These are phyloP conservation scores for Tupaia chinensis DNA, from an alignment of 2,113 vertebrate genomes.

Conservation along the genomic window DNA sequence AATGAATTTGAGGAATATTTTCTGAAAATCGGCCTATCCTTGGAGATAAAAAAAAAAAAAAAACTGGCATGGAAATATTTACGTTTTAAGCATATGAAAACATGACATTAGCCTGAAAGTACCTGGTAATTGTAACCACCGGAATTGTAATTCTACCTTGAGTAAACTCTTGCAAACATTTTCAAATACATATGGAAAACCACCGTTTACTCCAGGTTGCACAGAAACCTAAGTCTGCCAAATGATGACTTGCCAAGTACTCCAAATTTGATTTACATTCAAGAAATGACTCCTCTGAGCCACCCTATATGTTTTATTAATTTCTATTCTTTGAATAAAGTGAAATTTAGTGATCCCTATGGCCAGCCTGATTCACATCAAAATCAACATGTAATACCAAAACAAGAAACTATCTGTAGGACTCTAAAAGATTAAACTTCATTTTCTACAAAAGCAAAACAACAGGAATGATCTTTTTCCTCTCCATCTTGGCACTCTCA, in stretches of 20 bases:
- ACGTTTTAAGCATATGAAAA: background rate
- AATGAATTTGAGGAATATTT: background rate
- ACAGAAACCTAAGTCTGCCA: background rate
- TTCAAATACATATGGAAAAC: background rate
- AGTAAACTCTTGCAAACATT: background rate
- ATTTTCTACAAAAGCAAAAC: background rate
- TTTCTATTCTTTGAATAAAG: slow-evolving; percentile 53
- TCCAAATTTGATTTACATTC: background rate
- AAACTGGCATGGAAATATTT: background rate
- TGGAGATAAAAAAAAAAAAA: slow-evolving; percentile 3
- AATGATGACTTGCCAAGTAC: background rate
- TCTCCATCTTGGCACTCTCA: background rate
- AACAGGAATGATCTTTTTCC: background rate
- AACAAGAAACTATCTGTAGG: background rate
- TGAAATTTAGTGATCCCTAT: background rate
- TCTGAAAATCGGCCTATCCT: slow-evolving; percentile 28
- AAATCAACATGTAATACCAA: slow-evolving; percentile 27
- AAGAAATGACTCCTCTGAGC: slow-evolving; percentile 9
- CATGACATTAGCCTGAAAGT: background rate
- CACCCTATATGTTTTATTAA: background rate
- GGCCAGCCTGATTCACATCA: background rate
- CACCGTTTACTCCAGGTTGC: background rate
- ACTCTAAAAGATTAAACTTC: slow-evolving; percentile 10
- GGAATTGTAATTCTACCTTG: background rate
- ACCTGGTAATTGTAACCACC: background rate